phyloP scores from a whole-genome alignment of 2,797 vertebrate genomes.

The Tauraco hartlaubi region DNA sequence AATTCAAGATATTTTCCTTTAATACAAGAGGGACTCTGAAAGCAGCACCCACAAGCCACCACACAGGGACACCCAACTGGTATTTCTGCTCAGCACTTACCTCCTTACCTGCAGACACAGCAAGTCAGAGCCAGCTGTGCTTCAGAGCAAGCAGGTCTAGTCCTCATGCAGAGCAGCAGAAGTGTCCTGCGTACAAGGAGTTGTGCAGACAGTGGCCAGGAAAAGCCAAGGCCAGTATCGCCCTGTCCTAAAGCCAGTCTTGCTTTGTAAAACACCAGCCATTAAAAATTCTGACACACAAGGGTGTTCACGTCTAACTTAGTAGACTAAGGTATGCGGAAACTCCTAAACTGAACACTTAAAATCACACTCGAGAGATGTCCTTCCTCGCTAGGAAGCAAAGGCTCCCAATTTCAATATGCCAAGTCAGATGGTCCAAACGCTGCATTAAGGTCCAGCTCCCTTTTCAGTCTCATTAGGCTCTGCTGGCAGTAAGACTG shows the following conservation, averaged over 20 bases:
- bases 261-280: neutral
- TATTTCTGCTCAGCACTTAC: neutral
- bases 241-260: neutral
- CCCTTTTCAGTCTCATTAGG: neutral
- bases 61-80: neutral
- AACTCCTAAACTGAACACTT: neutral
- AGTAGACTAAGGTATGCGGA: neutral
- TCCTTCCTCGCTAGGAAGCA: neutral
- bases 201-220: neutral
- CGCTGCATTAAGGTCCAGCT: neutral
- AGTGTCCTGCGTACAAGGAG: accelerated
- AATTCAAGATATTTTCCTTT: neutral
- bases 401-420: neutral
- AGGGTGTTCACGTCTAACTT: neutral
- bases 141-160: neutral
- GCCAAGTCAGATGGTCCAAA: neutral
- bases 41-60: neutral
- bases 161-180: neutral
- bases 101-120: neutral
- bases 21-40: neutral
- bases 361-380: neutral
- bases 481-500: neutral
- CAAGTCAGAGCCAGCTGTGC: neutral
- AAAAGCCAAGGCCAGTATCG: neutral
- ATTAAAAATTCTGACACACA: neutral